phyloP scores from a whole-genome alignment of 2,888 invertebrate genomes.

The Parnassius glacialis region DNA sequence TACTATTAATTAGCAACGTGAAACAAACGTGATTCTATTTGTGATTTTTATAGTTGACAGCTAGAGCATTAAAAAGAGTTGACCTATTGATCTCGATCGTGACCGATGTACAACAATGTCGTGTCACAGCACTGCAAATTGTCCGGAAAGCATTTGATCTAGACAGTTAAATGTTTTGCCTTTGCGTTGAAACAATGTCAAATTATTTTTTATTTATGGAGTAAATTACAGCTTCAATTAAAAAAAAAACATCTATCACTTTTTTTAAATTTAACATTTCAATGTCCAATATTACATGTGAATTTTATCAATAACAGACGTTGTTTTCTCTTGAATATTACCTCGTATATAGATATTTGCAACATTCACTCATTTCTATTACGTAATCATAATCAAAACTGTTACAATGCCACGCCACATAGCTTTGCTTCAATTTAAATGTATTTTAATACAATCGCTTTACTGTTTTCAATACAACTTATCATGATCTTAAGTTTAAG shows the following conservation, averaged over 20 bases:
- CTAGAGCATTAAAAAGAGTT: constrained; percentile 46
- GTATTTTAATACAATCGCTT: too few relatives aligned
- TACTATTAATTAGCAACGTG: constrained; percentile 20
- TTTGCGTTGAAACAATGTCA: constrained; percentile 53
- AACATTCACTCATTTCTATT: too few relatives aligned
- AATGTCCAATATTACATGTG: background rate
- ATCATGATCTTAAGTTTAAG: too few relatives aligned
- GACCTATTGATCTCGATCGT: constrained; percentile 65
- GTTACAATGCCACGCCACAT: too few relatives aligned
- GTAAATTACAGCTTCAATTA: background rate
- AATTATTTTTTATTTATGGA: constrained; percentile 16
- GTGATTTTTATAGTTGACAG: constrained; percentile 37
- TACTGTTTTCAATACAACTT: too few relatives aligned
- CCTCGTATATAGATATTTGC: too few relatives aligned
- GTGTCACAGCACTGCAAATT: constrained; percentile 49
- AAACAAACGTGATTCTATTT: constrained; percentile 22
- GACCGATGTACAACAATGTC: constrained; percentile 59
- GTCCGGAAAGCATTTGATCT: constrained; percentile 51
- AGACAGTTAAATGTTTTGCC: constrained; percentile 45
- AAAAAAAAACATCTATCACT: background rate
- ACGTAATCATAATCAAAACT: too few relatives aligned
- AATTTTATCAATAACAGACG: background rate
- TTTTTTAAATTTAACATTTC: background rate
- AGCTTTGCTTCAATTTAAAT: too few relatives aligned
- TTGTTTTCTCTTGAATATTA: too few relatives aligned